Conservation (phyloP, 2,888 invertebrate genomes). For the Matsumyia berberina region DNA sequence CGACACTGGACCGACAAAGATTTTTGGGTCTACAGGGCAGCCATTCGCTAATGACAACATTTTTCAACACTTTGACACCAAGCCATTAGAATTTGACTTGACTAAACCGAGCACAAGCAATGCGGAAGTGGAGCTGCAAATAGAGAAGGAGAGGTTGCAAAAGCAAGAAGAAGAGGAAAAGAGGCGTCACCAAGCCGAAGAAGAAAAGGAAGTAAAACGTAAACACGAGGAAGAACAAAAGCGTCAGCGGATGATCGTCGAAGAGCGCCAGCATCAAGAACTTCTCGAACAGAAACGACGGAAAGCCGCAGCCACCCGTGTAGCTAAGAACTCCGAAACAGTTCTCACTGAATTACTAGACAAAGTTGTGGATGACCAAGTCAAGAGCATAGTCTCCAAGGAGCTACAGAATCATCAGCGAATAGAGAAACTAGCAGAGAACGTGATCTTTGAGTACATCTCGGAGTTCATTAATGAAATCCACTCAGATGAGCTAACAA, state of each 20-base stretch:
- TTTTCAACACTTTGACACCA: slow-evolving; percentile 75
- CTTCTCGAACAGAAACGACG: slow-evolving; percentile 38
- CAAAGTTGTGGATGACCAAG: slow-evolving; percentile 73
- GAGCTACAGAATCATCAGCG: slow-evolving; percentile 78
- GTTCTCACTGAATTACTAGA: slow-evolving; percentile 58
- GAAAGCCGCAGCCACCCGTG: background rate
- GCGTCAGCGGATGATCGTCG: slow-evolving; percentile 17
- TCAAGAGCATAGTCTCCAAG: slow-evolving; percentile 78
- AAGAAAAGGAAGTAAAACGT: slow-evolving; percentile 72
- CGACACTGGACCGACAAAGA: slow-evolving; percentile 53
- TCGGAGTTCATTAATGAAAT: slow-evolving; percentile 80
- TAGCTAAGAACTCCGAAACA: slow-evolving; percentile 19
- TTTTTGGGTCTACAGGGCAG: slow-evolving; percentile 46
- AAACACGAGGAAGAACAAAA: slow-evolving; percentile 66
- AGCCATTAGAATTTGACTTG: slow-evolving; percentile 32
- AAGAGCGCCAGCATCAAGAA: slow-evolving; percentile 26
- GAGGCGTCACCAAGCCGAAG: slow-evolving; percentile 77
- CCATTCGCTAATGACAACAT: slow-evolving; percentile 62
- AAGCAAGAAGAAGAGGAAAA: slow-evolving; percentile 77
- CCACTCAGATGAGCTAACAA: slow-evolving; percentile 82
- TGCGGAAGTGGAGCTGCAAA: background rate
- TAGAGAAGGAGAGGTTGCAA: slow-evolving; percentile 59
- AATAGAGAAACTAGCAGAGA: slow-evolving; percentile 76
- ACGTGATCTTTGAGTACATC: slow-evolving; percentile 78
- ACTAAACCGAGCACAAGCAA: slow-evolving; percentile 1